phyloP scores from a whole-genome alignment of 2,797 vertebrate species.

The Selene dorsalis region DNA sequence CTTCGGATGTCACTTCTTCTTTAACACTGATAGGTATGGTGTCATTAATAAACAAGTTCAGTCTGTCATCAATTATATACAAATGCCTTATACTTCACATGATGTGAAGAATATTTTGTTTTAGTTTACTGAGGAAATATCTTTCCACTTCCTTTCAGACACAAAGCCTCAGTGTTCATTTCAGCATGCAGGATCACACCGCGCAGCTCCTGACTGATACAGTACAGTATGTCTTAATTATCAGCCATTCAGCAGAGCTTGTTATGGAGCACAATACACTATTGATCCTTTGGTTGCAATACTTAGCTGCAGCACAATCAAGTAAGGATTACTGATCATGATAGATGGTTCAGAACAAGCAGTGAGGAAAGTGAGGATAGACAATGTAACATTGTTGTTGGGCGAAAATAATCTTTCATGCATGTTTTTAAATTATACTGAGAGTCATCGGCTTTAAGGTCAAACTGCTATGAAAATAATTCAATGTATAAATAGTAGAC shows the following conservation, averaged over 20 bases:
- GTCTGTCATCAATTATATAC: background rate
- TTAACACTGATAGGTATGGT: background rate
- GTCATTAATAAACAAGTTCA: background rate
- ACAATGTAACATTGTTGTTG: constrained; percentile 33
- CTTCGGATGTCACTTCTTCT: background rate
- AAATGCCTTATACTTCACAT: background rate
- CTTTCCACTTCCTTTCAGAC: background rate
- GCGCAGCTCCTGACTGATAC: constrained; percentile 34
- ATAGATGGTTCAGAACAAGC: constrained; percentile 46
- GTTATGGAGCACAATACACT: constrained; percentile 56
- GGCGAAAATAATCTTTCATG: constrained; percentile 15
- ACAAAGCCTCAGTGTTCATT: constrained; percentile 8
- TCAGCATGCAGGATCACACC: constrained; percentile 1
- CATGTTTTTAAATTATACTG: constrained; percentile 17
- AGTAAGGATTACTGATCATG: constrained; percentile 54
- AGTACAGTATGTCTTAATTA: constrained; percentile 63
- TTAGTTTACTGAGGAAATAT: background rate
- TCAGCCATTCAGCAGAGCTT: constrained; percentile 48
- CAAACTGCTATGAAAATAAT: constrained; percentile 35
- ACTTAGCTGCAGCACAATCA: constrained; percentile 58
- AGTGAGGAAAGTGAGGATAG: constrained; percentile 8
- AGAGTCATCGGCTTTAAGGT: constrained; percentile 3
- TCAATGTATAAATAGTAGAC: background rate
- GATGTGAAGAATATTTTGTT: background rate
- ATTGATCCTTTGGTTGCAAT: constrained; percentile 59